These are phyloP conservation scores for Pleuronectes platessa DNA, from an alignment of 2,113 vertebrate species.

Conservation along the genomic window DNA sequence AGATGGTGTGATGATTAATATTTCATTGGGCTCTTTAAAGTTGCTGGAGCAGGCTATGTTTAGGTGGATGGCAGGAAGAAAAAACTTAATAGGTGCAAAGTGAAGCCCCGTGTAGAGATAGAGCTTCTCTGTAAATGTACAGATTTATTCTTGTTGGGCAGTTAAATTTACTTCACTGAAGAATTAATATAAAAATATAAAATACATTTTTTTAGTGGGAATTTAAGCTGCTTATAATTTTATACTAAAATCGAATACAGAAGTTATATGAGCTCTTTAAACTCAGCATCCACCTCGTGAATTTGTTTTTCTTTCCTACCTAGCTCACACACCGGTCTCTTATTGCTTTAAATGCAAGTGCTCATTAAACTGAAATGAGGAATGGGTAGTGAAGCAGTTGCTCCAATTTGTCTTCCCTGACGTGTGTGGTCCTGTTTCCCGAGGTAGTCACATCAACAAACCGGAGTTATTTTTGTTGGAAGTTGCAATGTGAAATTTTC, in stretches of 20 bases:
- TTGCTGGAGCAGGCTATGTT: conserved; percentile 58
- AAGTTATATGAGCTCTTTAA: conserved; percentile 3
- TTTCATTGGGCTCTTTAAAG: conserved; percentile 74
- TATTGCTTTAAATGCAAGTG: conserved; percentile 30
- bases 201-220: neutral
- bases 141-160: conserved; percentile 17
- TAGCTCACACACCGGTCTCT: conserved; percentile 6
- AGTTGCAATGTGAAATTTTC: conserved; percentile 72
- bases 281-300: neutral
- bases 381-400: conserved; percentile 56
- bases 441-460: conserved; percentile 79
- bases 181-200: neutral
- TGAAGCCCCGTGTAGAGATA: conserved; percentile 22
- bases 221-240: neutral
- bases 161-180: neutral
- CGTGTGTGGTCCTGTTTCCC: conserved; percentile 80
- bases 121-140: conserved; percentile 3
- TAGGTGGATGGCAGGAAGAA: conserved; percentile 37
- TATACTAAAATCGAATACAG: neutral
- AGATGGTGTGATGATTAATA: conserved; percentile 80
- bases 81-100: conserved; percentile 54
- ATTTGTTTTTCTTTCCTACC: conserved; percentile 20
- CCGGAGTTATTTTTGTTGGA: conserved; percentile 80
- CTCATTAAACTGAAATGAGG: conserved; percentile 49
- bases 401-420: conserved; percentile 54